These are phyloP conservation scores for Aleiodes sp. DNA, from an alignment of 1,140 invertebrate genomes.

Conservation along the genomic window DNA sequence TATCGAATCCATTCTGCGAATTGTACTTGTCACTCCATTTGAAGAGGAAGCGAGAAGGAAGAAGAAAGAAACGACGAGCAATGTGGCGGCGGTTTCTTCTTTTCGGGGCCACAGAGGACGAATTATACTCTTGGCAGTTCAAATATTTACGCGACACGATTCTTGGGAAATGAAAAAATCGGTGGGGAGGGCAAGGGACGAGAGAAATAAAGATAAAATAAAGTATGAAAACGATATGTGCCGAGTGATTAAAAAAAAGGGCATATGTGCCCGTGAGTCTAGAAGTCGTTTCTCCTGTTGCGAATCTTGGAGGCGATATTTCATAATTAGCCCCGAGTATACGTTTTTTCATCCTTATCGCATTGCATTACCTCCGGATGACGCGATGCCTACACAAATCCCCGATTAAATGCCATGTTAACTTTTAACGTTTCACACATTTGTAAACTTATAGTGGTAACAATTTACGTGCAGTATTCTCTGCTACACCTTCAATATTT, in stretches of 20 bases:
- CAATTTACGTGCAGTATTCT: neutral
- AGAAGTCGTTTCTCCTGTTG: neutral
- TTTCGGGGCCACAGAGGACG: neutral
- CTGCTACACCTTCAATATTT: constrained; percentile 14
- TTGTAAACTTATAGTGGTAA: neutral
- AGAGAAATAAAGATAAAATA: neutral
- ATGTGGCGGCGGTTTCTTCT: constrained; percentile 1
- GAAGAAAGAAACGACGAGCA: neutral
- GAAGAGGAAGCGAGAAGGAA: neutral
- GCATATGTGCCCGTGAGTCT: neutral
- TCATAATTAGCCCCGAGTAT: constrained; percentile 37
- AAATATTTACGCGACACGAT: constrained; percentile 25
- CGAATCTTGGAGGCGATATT: constrained; percentile 30
- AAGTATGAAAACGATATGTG: neutral
- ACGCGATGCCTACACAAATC: constrained; percentile 24
- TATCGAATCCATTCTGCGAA: constrained; percentile 30
- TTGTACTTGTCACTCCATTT: constrained; percentile 25
- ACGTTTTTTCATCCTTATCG: neutral
- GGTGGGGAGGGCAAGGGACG: constrained; percentile 1
- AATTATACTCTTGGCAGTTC: neutral
- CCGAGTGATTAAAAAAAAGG: neutral
- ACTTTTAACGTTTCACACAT: neutral
- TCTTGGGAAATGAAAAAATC: neutral
- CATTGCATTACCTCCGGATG: constrained; percentile 6
- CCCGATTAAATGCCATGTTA: constrained; percentile 36